These are phyloP conservation scores for Patella caerulea DNA, from an alignment of 2,888 invertebrate species.

Conservation along the genomic window DNA sequence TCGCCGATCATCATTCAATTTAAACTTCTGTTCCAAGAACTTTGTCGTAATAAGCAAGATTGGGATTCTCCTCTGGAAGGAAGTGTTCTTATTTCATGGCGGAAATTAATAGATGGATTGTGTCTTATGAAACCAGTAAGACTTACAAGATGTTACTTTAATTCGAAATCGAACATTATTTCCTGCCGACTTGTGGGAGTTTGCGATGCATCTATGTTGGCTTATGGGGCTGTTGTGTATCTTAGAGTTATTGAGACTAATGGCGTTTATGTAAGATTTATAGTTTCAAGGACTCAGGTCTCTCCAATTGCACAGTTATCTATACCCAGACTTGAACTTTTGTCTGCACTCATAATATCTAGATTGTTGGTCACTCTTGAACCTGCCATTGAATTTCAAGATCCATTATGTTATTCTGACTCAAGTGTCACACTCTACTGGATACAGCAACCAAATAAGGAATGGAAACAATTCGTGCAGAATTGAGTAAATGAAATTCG, in stretches of 20 bases:
- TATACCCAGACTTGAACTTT: not conserved
- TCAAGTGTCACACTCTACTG: not conserved
- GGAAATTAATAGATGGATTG: not conserved
- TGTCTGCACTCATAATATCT: not conserved
- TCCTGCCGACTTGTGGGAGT: not conserved
- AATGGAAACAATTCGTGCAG: not conserved
- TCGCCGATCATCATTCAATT: constrained; percentile 1
- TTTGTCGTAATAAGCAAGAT: too few species aligned
- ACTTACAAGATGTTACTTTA: not conserved
- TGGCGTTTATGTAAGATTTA: not conserved
- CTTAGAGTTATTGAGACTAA: not conserved
- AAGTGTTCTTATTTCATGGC: not conserved
- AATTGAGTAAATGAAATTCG: not conserved
- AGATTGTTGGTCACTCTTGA: not conserved
- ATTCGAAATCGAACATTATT: not conserved
- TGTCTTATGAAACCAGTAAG: not conserved
- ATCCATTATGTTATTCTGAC: not conserved
- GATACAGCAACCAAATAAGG: not conserved
- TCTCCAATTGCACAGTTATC: not conserved
- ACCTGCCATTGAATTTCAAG: not conserved
- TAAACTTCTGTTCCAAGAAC: not conserved
- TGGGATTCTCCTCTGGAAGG: not conserved
- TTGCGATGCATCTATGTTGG: not conserved
- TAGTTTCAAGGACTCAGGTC: not conserved
- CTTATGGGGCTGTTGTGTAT: constrained; percentile 3